These are phyloP conservation scores for Sebastes itinus DNA, from an alignment of 2,797 vertebrate species.

Conservation along the genomic window DNA sequence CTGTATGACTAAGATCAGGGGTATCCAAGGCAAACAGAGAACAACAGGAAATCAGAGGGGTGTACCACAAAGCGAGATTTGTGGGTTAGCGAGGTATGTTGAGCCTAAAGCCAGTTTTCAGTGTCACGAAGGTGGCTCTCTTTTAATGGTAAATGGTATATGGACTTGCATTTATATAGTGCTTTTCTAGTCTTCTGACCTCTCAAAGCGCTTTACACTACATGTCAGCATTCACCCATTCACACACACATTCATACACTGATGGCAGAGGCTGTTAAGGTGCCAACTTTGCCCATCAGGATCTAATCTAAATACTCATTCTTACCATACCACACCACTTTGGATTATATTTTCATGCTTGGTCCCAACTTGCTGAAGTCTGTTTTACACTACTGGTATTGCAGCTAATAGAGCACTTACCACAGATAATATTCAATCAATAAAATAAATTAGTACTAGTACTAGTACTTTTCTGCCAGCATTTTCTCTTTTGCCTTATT, in stretches of 20 bases:
- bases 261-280: too few relatives aligned
- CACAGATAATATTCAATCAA: too few relatives aligned
- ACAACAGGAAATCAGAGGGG: conserved; percentile 13
- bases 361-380: not conserved
- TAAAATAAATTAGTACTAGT: too few relatives aligned
- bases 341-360: not conserved
- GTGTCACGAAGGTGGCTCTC: not conserved
- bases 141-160: not conserved
- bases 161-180: too few relatives aligned
- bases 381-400: not conserved
- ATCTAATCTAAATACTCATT: too few relatives aligned
- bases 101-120: not conserved
- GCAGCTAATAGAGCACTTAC: not conserved
- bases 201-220: too few relatives aligned
- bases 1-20: not conserved
- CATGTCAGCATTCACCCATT: too few relatives aligned
- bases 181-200: too few relatives aligned
- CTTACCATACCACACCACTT: not conserved
- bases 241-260: too few relatives aligned
- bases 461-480: too few relatives aligned
- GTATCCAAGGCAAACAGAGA: conserved; percentile 14
- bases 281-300: too few relatives aligned
- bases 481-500: too few relatives aligned
- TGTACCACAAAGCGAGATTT: not conserved
- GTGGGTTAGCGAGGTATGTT: not conserved